Percentiles rank a stretch among this genome's conserved stretches.
phyloP scores from a whole-genome alignment of 2,888 invertebrate genomes.

The Leptopilina syphax region DNA sequence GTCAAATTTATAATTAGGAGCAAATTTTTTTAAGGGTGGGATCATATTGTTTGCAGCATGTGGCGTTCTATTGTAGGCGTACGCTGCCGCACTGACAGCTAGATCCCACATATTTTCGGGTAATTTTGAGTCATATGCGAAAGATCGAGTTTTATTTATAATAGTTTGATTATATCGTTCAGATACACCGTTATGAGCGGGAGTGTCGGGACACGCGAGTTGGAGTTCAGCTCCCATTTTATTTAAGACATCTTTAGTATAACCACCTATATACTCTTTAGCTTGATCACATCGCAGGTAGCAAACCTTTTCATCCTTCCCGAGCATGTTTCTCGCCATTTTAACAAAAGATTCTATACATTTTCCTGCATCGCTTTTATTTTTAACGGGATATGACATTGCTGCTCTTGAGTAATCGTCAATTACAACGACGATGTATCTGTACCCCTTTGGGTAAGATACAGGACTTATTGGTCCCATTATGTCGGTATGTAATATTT shows the following conservation, averaged over 20 bases:
- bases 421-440: conserved; percentile 51
- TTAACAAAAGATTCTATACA: conserved; percentile 32
- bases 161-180: conserved; percentile 54
- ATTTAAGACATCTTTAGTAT: conserved; percentile 21
- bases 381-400: conserved; percentile 53
- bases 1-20: too few relatives aligned
- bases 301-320: conserved; percentile 32
- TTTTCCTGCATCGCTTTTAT: conserved; percentile 45
- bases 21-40: too few relatives aligned
- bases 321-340: conserved; percentile 36
- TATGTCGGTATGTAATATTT: conserved; percentile 53
- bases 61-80: conserved; percentile 55
- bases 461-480: conserved; percentile 55
- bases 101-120: conserved; percentile 54
- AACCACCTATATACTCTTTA: conserved; percentile 19
- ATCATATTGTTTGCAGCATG: background rate
- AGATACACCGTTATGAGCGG: conserved; percentile 51
- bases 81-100: conserved; percentile 53
- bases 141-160: conserved; percentile 44
- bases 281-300: conserved; percentile 22
- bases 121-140: conserved; percentile 48
- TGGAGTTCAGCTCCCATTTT: conserved; percentile 27
- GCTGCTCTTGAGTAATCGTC: conserved; percentile 56
- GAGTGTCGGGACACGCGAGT: conserved; percentile 46
- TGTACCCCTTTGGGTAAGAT: conserved; percentile 45